Percentiles rank a stretch among this genome's conserved stretches.
Conservation (phyloP, 2,888 invertebrate genomes). For the Dryocosmus kuriphilus region DNA sequence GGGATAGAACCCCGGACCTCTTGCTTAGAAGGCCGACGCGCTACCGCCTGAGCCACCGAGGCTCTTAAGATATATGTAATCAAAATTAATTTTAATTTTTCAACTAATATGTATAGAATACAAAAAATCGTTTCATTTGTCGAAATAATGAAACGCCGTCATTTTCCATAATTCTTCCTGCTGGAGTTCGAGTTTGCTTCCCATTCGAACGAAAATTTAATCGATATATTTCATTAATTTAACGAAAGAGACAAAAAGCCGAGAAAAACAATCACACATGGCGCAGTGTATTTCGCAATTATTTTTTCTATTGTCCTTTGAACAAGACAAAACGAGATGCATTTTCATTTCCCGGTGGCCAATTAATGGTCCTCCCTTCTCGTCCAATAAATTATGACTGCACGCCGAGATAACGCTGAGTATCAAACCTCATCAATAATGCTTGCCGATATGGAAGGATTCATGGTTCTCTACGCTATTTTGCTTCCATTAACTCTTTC, state of each 20-base stretch:
- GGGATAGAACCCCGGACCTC: too few species aligned
- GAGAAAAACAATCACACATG: not conserved
- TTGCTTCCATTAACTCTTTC: conserved; percentile 73
- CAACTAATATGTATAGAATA: not conserved
- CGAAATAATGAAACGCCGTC: not conserved
- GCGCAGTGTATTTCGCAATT: conserved; percentile 8
- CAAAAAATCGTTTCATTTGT: not conserved
- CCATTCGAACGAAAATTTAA: not conserved
- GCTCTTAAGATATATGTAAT: too few species aligned
- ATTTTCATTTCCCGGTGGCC: conserved; percentile 45
- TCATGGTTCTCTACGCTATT: conserved; percentile 68
- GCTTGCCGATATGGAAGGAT: conserved; percentile 67
- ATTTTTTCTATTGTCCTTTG: conserved; percentile 37
- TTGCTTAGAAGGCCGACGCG: too few species aligned
- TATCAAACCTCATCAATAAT: conserved; percentile 66
- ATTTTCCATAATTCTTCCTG: not conserved
- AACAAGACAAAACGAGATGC: conserved; percentile 7
- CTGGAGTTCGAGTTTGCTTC: not conserved
- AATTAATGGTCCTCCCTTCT: conserved; percentile 53
- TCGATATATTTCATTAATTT: conserved; percentile 35
- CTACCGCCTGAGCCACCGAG: too few species aligned
- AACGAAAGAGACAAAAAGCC: conserved; percentile 6
- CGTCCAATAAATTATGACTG: conserved; percentile 62
- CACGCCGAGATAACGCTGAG: conserved; percentile 47
- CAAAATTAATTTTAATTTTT: too few species aligned